Base-by-base conservation (phyloP, 2,888 invertebrate genomes). In the Tenthredo scrophulariae region DNA sequence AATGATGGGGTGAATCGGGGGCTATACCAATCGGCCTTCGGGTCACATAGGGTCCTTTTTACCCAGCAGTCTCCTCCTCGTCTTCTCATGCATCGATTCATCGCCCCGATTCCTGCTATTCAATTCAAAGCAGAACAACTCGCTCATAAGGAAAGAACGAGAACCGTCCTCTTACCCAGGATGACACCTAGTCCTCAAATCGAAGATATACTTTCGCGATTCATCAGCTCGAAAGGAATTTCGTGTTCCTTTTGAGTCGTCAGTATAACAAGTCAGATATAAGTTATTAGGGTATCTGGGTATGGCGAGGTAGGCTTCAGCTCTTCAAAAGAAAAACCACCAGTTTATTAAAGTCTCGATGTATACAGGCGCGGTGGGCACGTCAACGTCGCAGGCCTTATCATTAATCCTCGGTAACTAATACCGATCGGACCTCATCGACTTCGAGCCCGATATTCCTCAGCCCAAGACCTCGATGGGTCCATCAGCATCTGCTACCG, bases 351-450 rank as follows among this genome's bases (percentile, higher is more conserved):
- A 67, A 67, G 33, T 67, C 67, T 33, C 33, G 33, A 33, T 67
- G 33, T 67, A 67, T 80, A 22, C 37, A 40, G 62, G 22, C 40
- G 40, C 22, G 50, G 40, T 91, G 91, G 92, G 92, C 92, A 91
- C 93, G 93, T 93, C 92, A 93, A 91, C 92, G 91, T 91, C 89
- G 37, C 89, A 88, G 88, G 89, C 89, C 89, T 90, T 90, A 90
- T 90, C 92, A 93, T 93, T 93, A 92, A 93, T 93, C 92, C 91
- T 83, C 67, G 37, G 62, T 29, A 83, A 83, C 82, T 91, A 89
- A 92, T 91, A 91, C 91, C 88, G 90, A 90, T 91, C 90, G 90
- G 90, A 50, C n/a, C 75, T 40, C 84, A 62, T 84, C 77, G 29
- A 18, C 62, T 82, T 62, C 13, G 72, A 22, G 54, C 15, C 43